Evolutionary conservation across 23 tunicate species (phyloP).

Genomic region (Oikopleura vanhoeffeni): DNA sequence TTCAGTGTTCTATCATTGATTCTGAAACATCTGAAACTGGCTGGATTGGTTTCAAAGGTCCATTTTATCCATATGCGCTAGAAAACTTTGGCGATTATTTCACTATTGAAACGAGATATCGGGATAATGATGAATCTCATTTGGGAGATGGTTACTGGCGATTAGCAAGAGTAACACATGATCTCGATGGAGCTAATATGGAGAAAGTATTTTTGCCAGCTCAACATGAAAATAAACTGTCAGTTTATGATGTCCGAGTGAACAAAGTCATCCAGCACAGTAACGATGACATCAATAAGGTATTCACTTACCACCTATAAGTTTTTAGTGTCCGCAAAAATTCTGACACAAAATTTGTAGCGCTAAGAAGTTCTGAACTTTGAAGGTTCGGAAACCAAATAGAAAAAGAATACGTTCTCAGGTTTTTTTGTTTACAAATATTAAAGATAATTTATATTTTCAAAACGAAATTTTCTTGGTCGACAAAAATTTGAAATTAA

Average conservation of each 20-base stretch:
- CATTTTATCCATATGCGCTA: not conserved
- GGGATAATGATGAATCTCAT: not conserved
- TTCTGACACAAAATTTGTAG: too few relatives aligned
- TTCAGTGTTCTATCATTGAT: too few relatives aligned
- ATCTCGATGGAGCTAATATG: not conserved
- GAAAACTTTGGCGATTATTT: not conserved
- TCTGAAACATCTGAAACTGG: not conserved
- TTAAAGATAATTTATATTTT: too few relatives aligned
- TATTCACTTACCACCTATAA: too few relatives aligned
- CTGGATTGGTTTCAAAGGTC: not conserved
- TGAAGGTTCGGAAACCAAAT: too few relatives aligned
- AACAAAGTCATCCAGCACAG: not conserved
- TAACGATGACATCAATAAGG: too few relatives aligned
- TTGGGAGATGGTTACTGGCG: conserved; percentile 4
- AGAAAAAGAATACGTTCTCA: too few relatives aligned
- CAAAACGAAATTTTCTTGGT: too few relatives aligned
- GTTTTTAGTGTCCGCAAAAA: too few relatives aligned
- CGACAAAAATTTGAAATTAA: too few relatives aligned
- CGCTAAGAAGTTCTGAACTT: too few relatives aligned
- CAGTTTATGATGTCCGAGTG: not conserved
- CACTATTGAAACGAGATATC: not conserved
- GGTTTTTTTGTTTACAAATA: too few relatives aligned
- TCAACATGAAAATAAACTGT: not conserved
- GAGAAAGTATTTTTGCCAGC: not conserved
- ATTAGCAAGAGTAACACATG: not conserved